Percentiles rank a stretch among this genome's conserved stretches.
These are phyloP conservation scores for Acromyrmex echinatior DNA, from an alignment of 1,140 invertebrate genomes.

Conservation along the genomic window DNA sequence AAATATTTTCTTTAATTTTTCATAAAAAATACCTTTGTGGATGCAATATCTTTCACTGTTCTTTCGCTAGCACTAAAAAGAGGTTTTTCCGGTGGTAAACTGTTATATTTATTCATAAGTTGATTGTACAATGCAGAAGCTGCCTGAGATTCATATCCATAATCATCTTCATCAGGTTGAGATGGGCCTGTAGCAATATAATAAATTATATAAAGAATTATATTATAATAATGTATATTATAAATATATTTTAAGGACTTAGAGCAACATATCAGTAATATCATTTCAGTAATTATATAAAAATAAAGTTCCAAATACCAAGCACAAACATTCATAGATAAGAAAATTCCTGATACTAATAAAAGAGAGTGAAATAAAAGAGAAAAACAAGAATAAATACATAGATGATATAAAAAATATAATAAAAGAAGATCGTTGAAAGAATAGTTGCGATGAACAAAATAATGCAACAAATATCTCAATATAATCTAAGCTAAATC, in stretches of 20 bases:
- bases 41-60: slow-evolving; percentile 85
- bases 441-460: background rate
- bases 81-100: slow-evolving; percentile 89
- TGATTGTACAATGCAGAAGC: slow-evolving; percentile 93
- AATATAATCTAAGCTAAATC: background rate
- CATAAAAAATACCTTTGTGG: slow-evolving; percentile 83
- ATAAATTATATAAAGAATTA: background rate
- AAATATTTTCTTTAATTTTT: slow-evolving; percentile 6
- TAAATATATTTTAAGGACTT: background rate
- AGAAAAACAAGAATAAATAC: background rate
- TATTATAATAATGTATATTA: background rate
- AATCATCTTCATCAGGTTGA: slow-evolving; percentile 96
- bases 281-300: slow-evolving; percentile 10
- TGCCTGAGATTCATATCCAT: slow-evolving; percentile 94
- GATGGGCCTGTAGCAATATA: slow-evolving; percentile 86
- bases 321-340: slow-evolving; percentile 4
- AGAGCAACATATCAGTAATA: slow-evolving; percentile 2
- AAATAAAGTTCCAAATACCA: slow-evolving; percentile 67
- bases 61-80: slow-evolving; percentile 80
- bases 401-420: background rate
- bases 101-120: slow-evolving; percentile 94
- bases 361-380: background rate
- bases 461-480: background rate
- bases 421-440: background rate
- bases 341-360: slow-evolving; percentile 8